phyloP scores from a whole-genome alignment of 64 coral and sea anemone genomes.

The Stichodactyla mertensii region DNA sequence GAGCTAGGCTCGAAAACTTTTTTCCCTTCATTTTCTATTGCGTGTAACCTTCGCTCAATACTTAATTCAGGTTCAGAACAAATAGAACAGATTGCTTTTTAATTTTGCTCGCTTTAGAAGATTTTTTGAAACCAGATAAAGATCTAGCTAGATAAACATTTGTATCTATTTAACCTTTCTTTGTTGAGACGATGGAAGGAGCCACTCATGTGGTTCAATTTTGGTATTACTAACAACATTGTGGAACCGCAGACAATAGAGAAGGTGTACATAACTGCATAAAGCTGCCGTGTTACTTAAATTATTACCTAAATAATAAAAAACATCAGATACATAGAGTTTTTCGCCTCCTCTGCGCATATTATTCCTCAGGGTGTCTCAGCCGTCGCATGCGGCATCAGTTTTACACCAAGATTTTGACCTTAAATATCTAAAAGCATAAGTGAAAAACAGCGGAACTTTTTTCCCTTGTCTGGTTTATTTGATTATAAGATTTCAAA shows the following conservation, averaged over 20 bases:
- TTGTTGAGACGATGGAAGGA: not conserved
- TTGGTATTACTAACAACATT: not conserved
- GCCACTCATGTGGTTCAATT: not conserved
- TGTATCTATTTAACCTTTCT: not conserved
- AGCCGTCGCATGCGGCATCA: too few species aligned
- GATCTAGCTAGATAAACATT: not conserved
- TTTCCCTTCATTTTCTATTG: too few species aligned
- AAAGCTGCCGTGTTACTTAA: not conserved
- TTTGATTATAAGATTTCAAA: too few species aligned
- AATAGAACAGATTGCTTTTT: not conserved
- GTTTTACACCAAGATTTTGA: too few species aligned
- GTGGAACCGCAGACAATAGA: not conserved
- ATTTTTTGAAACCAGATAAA: not conserved
- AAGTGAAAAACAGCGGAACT: too few species aligned
- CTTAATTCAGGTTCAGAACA: too few species aligned
- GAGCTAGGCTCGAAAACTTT: too few species aligned
- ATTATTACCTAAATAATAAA: not conserved
- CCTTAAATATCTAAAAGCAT: too few species aligned
- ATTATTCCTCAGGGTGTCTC: too few species aligned
- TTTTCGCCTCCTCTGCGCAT: too few species aligned
- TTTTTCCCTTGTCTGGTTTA: too few species aligned
- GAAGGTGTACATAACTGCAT: not conserved
- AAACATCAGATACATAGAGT: not conserved
- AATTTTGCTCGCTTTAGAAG: not conserved
- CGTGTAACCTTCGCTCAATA: too few species aligned